phyloP scores from a whole-genome alignment of 23 tunicate genomes.

The Styela plicata region DNA sequence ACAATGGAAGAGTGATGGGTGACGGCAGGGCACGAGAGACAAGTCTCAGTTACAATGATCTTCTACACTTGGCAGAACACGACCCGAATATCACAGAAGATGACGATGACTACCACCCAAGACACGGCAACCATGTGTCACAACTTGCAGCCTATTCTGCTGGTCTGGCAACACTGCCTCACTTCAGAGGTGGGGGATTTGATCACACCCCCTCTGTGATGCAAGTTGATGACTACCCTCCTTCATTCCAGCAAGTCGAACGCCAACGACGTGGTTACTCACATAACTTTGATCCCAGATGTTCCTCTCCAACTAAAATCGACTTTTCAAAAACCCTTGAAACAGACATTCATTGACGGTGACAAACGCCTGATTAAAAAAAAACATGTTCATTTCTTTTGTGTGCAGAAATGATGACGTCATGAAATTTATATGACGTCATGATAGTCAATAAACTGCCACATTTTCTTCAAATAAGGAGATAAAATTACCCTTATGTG shows the following conservation, averaged over 20 bases:
- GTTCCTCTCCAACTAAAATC: slow-evolving; percentile 14
- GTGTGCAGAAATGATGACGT: too few species aligned
- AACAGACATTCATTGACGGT: slow-evolving; percentile 59
- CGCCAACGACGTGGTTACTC: not conserved
- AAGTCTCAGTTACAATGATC: slow-evolving; percentile 82
- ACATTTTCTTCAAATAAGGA: too few species aligned
- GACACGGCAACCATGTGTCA: not conserved
- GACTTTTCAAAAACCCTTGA: slow-evolving; percentile 41
- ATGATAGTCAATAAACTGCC: too few species aligned
- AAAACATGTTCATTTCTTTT: too few species aligned
- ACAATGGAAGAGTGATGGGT: not conserved
- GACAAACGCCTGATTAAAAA: too few species aligned
- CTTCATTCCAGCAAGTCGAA: slow-evolving; percentile 15
- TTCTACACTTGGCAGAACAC: slow-evolving; percentile 8
- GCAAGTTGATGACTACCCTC: slow-evolving; percentile 7
- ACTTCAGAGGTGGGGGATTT: slow-evolving; percentile 17
- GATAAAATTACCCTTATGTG: too few species aligned
- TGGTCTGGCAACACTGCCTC: slow-evolving; percentile 29
- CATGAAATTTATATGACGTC: too few species aligned
- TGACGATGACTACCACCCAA: slow-evolving; percentile 6
- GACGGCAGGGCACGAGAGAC: slow-evolving; percentile 40
- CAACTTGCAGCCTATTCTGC: slow-evolving; percentile 17
- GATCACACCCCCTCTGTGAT: not conserved
- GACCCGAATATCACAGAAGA: slow-evolving; percentile 15
- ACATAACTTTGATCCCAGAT: not conserved